Evolutionary conservation across 2,797 vertebrate species (phyloP), one percentile per base, ranked within the genome.

Genomic region (Melanotaenia trifasciata): DNA sequence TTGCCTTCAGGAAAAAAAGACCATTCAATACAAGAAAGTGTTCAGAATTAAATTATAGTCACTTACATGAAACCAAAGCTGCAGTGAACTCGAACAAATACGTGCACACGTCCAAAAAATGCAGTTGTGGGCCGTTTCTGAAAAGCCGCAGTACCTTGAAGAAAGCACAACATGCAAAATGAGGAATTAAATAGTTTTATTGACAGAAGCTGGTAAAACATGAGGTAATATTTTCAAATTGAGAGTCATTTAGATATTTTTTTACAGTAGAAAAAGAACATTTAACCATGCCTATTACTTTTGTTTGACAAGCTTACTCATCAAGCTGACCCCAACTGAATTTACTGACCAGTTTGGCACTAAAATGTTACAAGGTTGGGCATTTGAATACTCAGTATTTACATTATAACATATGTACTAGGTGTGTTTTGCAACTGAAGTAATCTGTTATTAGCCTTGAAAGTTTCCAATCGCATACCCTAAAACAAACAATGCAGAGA

Each of bases 21-120:
- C 3, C 40, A 18, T 69, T 66, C 64, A 70, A 57, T 76, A 76
- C 58, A 72, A 70, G n/a, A n/a, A 58, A 59, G 75, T 51, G 45
- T 50, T 75, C 40, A 26, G 11, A 26, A 53, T 22, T n/a, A 32
- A 72, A 72, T 60, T 64, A 40, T 24, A 54, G 24, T 45, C 43
- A 45, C 43, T 45, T 45, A 40, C 3, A 40, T 40, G 5, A 18
- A 16, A 45, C 43, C 16, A 18, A 45, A 45, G 43, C 16, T 18
- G 43, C 16, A 20, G 1, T 18, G 43, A 6, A 18, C 16, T 45
- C 16, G 6, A 45, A 45, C 22, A 24, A 51, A 51, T 5, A 12
- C 5, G 51, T 45, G 1, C 16, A 45, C 43, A 45, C 33, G 33
- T 35, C 5, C 16, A 18, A 45, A 20, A 45, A 45, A 45, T 45